phyloP scores from a whole-genome alignment of 2,888 invertebrate species.

The Aleiodes leptofemur region DNA sequence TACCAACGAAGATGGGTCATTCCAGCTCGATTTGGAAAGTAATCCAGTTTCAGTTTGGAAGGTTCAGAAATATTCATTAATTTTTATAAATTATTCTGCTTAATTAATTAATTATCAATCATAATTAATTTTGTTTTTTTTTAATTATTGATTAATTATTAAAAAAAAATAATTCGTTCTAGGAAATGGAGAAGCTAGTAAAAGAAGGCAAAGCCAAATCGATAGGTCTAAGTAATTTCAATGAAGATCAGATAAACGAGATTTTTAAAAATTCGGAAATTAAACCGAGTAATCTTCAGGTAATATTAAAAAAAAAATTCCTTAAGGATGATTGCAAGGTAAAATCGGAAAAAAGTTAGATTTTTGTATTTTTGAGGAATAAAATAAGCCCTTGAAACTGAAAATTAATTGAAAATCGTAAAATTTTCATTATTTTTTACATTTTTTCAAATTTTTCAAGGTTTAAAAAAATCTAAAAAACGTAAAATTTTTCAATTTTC shows the following conservation, averaged over 20 bases:
- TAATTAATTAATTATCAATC: too few relatives aligned
- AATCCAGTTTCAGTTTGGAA: constrained; percentile 85
- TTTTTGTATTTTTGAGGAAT: too few relatives aligned
- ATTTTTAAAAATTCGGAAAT: constrained; percentile 80
- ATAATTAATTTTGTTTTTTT: too few relatives aligned
- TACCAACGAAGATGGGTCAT: constrained; percentile 79
- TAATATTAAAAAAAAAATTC: constrained; percentile 46
- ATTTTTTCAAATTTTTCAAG: too few relatives aligned
- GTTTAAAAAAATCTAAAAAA: too few relatives aligned
- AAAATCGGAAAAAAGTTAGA: not conserved
- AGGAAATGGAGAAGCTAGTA: constrained; percentile 85
- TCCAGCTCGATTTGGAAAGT: constrained; percentile 79
- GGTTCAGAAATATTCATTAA: constrained; percentile 71
- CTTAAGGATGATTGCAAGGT: too few relatives aligned
- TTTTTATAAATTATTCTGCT: constrained; percentile 6
- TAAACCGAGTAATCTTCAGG: constrained; percentile 84
- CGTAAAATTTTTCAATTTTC: too few relatives aligned
- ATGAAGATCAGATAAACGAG: constrained; percentile 81
- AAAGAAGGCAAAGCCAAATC: constrained; percentile 80
- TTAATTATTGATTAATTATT: constrained; percentile 27
- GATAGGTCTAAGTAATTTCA: constrained; percentile 90
- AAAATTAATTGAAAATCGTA: too few relatives aligned
- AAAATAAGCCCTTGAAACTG: too few relatives aligned
- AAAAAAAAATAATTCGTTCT: constrained; percentile 51
- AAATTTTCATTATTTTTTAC: too few relatives aligned